Conservation (phyloP, 2,797 vertebrate species). For the Microchirus variegatus region DNA sequence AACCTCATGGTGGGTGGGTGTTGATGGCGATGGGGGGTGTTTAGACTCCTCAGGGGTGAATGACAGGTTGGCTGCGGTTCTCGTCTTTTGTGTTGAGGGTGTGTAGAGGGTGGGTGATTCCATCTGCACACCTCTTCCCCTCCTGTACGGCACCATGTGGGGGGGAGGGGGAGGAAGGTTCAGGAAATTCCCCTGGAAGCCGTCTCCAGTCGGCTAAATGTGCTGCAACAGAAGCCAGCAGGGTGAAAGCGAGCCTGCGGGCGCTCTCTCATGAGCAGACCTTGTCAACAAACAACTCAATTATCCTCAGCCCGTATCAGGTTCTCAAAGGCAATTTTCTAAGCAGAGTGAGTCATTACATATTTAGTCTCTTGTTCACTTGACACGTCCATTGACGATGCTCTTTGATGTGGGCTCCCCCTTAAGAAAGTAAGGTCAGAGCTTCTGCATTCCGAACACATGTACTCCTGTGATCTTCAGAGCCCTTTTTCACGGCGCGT, state of each 20-base stretch:
- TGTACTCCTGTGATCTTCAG: not conserved
- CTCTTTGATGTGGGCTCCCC: constrained; percentile 26
- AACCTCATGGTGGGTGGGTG: constrained; percentile 4
- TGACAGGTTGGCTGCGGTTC: constrained; percentile 38
- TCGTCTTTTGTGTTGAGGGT: constrained; percentile 20
- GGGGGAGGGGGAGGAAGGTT: not conserved
- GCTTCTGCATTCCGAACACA: not conserved
- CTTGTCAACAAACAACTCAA: constrained; percentile 38
- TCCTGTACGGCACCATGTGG: not conserved
- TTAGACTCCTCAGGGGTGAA: constrained; percentile 32
- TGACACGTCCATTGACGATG: constrained; percentile 1
- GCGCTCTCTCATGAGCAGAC: constrained; percentile 19
- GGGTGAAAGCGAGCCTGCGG: constrained; percentile 9
- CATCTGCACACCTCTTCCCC: not conserved
- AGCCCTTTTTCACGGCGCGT: too few relatives aligned
- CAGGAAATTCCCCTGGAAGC: constrained; percentile 9
- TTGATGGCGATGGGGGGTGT: not conserved
- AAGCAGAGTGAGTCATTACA: constrained; percentile 21
- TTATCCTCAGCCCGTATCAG: constrained; percentile 28
- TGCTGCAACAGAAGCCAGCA: constrained; percentile 8
- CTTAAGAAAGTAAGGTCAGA: not conserved
- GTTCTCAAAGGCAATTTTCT: constrained; percentile 57
- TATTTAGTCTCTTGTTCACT: constrained; percentile 11
- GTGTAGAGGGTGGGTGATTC: not conserved
- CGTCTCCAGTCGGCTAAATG: not conserved